A percentile compares a stretch with the other conserved stretches of the same genome.
Evolutionary conservation across 2,888 invertebrate genomes (phyloP).

Genomic region (Criorhina ranunculi): DNA sequence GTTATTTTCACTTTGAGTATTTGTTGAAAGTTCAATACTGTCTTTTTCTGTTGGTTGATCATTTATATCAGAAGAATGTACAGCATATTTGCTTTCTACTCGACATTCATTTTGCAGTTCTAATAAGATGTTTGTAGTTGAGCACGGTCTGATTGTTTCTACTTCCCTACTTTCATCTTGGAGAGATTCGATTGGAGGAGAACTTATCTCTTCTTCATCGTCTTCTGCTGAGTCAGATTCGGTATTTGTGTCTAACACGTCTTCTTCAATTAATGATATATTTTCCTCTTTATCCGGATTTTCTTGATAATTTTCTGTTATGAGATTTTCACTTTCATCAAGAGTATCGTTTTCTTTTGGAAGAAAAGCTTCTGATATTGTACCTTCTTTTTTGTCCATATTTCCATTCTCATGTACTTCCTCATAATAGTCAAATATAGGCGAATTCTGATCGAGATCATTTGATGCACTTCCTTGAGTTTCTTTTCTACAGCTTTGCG

Average conservation of each 20-base stretch:
- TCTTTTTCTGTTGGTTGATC: background rate
- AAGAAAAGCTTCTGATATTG: background rate
- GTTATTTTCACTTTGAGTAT: background rate
- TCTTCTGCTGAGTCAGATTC: constrained; percentile 58
- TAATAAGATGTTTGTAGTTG: constrained; percentile 4
- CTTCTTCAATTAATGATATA: background rate
- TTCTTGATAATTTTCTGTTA: background rate
- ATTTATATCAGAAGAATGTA: background rate
- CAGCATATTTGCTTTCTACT: background rate
- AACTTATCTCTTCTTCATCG: constrained; percentile 67
- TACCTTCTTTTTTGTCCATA: constrained; percentile 1
- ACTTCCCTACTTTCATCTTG: constrained; percentile 43
- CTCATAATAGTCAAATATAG: background rate
- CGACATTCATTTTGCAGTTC: background rate
- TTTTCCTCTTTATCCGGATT: background rate
- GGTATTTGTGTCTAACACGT: constrained; percentile 8
- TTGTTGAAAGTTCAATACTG: background rate
- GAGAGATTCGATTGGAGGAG: constrained; percentile 71
- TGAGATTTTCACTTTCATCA: background rate
- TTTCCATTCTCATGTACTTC: constrained; percentile 13
- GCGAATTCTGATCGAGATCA: constrained; percentile 15
- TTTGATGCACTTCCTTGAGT: constrained; percentile 44
- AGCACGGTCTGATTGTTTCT: background rate
- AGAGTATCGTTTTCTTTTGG: background rate
- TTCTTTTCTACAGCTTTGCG: background rate